Conservation (phyloP, 2,797 vertebrate genomes). For the Sphaeramia orbicularis region DNA sequence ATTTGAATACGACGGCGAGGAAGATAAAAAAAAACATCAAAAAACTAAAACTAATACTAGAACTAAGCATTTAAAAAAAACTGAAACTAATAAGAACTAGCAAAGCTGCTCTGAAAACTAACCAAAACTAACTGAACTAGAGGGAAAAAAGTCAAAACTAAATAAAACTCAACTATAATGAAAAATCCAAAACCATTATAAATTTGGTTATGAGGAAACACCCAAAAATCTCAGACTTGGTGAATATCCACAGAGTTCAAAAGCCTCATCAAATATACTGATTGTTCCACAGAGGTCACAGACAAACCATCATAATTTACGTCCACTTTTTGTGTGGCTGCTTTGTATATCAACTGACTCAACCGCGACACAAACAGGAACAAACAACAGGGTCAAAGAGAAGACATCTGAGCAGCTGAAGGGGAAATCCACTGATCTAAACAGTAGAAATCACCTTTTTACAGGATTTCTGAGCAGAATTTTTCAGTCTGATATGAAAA, state of each 20-base stretch:
- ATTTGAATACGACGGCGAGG: no score
- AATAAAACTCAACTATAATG: no score
- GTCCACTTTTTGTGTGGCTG: not conserved
- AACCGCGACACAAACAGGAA: not conserved
- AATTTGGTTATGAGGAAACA: conserved; percentile 1
- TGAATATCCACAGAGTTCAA: conserved; percentile 7
- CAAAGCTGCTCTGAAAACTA: no score
- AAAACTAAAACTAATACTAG: no score
- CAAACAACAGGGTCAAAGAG: not conserved
- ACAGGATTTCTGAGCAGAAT: no score
- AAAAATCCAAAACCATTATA: no score
- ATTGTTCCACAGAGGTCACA: not conserved
- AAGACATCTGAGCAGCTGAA: not conserved
- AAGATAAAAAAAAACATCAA: no score
- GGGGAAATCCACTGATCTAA: not conserved
- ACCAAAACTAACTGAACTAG: no score
- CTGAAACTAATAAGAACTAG: no score
- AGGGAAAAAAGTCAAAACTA: no score
- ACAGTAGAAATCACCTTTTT: no score
- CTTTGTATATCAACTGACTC: not conserved
- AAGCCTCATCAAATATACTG: not conserved
- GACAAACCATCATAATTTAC: not conserved
- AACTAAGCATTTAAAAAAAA: not conserved
- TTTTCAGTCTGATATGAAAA: no score
- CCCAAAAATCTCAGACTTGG: conserved; percentile 2